A percentile compares a stretch with the other conserved stretches of the same genome.
Evolutionary conservation across 2,888 invertebrate species (phyloP).

Genomic region (Athalia rosae): DNA sequence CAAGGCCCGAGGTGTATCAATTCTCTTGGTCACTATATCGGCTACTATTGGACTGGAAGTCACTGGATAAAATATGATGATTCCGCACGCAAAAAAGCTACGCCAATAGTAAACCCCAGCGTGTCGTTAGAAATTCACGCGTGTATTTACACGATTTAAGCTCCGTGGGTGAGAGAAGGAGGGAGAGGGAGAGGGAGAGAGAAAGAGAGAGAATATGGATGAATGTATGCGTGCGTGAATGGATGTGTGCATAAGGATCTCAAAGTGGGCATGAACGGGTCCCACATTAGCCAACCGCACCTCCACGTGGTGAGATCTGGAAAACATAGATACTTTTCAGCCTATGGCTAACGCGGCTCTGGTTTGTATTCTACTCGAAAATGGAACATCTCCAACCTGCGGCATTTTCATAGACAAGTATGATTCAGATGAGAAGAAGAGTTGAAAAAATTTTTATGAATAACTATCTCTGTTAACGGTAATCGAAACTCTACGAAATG

Average conservation of each 20-base stretch:
- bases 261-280: slow-evolving; percentile 5
- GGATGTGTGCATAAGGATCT: slow-evolving; percentile 20
- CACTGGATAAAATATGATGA: slow-evolving; percentile 19
- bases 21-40: slow-evolving; percentile 26
- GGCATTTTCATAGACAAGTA: no score
- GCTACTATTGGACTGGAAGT: slow-evolving; percentile 8
- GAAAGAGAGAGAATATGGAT: not conserved
- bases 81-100: not conserved
- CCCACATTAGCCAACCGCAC: slow-evolving; percentile 22
- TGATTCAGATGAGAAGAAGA: no score
- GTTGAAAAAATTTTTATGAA: no score
- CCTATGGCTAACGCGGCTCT: slow-evolving; percentile 24
- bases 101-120: not conserved
- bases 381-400: no score
- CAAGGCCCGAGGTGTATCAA: slow-evolving; percentile 13
- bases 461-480: no score
- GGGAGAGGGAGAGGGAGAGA: no score
- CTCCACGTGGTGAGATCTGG: slow-evolving; percentile 40
- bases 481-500: no score
- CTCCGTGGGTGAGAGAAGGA: no score
- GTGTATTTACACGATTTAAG: slow-evolving; percentile 5
- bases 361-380: not conserved
- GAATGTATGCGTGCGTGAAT: slow-evolving; percentile 8
- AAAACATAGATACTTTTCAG: slow-evolving; percentile 9
- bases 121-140: slow-evolving; percentile 5